Evolutionary conservation across 53 echinoderm and acorn worm genomes (phyloP).

Genomic region (Holothuria leucospilota): DNA sequence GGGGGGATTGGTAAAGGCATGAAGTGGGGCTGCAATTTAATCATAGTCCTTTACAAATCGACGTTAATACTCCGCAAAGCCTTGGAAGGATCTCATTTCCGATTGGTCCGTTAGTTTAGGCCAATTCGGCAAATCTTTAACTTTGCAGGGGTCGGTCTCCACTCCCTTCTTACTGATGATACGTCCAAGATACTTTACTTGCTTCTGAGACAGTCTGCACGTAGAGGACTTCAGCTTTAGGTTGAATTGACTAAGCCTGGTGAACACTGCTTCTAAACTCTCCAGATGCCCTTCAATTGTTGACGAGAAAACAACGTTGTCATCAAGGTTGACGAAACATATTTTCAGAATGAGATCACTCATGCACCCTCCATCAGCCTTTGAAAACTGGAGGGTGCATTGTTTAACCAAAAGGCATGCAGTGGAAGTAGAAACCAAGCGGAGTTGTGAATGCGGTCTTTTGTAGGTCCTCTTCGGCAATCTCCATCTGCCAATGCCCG

Average conservation of each 20-base stretch:
- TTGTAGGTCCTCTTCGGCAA: constrained; percentile 53
- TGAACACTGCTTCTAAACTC: constrained; percentile 45
- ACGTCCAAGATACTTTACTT: constrained; percentile 70
- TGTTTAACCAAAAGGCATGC: constrained; percentile 67
- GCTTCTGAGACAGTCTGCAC: constrained; percentile 53
- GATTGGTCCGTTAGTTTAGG: constrained; percentile 21
- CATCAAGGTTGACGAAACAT: constrained; percentile 66
- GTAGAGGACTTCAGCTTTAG: constrained; percentile 64
- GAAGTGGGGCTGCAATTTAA: constrained; percentile 53
- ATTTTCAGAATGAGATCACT: constrained; percentile 52
- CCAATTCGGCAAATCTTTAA: constrained; percentile 44
- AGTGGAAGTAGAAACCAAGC: constrained; percentile 58
- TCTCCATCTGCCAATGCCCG: constrained; percentile 64
- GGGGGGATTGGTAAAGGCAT: constrained; percentile 39
- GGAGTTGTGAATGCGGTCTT: constrained; percentile 73
- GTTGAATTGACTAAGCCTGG: constrained; percentile 50
- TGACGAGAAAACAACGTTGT: constrained; percentile 54
- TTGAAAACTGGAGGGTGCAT: constrained; percentile 58
- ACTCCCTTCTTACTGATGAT: constrained; percentile 62
- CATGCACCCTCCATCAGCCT: constrained; percentile 61
- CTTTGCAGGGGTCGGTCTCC: constrained; percentile 62
- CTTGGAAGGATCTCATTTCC: constrained; percentile 64
- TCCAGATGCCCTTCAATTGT: constrained; percentile 53
- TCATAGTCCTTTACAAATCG: constrained; percentile 66
- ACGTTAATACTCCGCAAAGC: constrained; percentile 64